Conservation (phyloP, 2,888 invertebrate genomes). For the Latheticus oryzae region DNA sequence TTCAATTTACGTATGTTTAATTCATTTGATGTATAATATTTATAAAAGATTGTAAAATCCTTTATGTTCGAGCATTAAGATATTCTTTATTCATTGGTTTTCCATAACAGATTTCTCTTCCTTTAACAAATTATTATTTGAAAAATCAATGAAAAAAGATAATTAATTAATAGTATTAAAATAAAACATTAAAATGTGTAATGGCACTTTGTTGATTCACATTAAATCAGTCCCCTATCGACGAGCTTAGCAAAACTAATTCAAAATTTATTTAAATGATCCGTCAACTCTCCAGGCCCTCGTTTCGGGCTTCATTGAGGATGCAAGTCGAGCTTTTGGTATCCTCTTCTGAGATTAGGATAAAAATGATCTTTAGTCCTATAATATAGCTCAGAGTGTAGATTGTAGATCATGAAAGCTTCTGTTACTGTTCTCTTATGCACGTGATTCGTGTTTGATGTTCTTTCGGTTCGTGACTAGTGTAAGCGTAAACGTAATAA, state of each 20-base stretch:
- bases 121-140: too few relatives aligned
- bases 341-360: slow-evolving; percentile 7
- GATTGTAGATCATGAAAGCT: slow-evolving; percentile 25
- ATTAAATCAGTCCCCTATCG: too few relatives aligned
- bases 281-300: slow-evolving; percentile 13
- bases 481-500: slow-evolving; percentile 28
- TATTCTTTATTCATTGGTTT: too few relatives aligned
- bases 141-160: too few relatives aligned
- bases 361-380: slow-evolving; percentile 18
- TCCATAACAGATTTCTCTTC: too few relatives aligned
- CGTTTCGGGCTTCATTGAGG: slow-evolving; percentile 10
- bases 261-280: slow-evolving; percentile 27
- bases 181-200: too few relatives aligned
- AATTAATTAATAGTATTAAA: too few relatives aligned
- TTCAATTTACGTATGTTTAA: too few relatives aligned
- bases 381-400: slow-evolving; percentile 8
- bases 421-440: slow-evolving; percentile 14
- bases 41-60: too few relatives aligned
- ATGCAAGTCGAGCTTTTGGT: slow-evolving; percentile 6
- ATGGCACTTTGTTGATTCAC: too few relatives aligned
- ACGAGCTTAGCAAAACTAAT: slow-evolving; percentile 17
- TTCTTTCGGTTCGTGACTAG: slow-evolving; percentile 28
- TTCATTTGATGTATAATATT: too few relatives aligned
- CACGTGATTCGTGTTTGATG: slow-evolving; percentile 27
- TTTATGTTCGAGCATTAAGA: too few relatives aligned